Conservation (phyloP, 2,888 invertebrate genomes). For the Lysandra bellargus region DNA sequence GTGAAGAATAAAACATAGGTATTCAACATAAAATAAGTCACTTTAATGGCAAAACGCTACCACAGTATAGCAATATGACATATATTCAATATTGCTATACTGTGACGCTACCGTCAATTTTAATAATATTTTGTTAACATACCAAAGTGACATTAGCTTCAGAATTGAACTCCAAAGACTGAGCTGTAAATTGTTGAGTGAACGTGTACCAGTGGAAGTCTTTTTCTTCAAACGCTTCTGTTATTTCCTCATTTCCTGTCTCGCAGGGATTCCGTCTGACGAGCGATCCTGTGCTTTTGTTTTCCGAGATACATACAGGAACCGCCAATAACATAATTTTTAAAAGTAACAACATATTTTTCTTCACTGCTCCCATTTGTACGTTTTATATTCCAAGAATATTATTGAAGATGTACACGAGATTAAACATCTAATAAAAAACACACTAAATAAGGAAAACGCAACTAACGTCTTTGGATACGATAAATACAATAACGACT, state of each 20-base stretch:
- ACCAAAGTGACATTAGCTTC: conserved; percentile 21
- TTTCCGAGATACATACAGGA: background rate
- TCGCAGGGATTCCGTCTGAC: conserved; percentile 20
- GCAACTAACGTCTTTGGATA: background rate
- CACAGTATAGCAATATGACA: too few relatives aligned
- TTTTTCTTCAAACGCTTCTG: conserved; percentile 19
- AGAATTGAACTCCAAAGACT: background rate
- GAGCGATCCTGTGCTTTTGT: conserved; percentile 12
- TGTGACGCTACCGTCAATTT: too few relatives aligned
- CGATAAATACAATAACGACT: background rate
- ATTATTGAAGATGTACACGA: background rate
- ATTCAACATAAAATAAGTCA: background rate
- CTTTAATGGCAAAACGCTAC: too few relatives aligned
- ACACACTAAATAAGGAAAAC: conserved; percentile 12
- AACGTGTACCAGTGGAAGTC: conserved; percentile 28
- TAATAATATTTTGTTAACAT: background rate
- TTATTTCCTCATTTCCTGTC: conserved; percentile 18
- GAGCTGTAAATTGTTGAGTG: background rate
- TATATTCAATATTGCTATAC: too few relatives aligned
- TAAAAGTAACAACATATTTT: background rate
- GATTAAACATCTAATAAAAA: background rate
- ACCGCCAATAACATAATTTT: background rate
- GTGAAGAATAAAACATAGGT: background rate
- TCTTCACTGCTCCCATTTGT: background rate
- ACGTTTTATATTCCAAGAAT: background rate